Conservation (phyloP, 2,113 vertebrate species). For the Crotalus horridus region DNA sequence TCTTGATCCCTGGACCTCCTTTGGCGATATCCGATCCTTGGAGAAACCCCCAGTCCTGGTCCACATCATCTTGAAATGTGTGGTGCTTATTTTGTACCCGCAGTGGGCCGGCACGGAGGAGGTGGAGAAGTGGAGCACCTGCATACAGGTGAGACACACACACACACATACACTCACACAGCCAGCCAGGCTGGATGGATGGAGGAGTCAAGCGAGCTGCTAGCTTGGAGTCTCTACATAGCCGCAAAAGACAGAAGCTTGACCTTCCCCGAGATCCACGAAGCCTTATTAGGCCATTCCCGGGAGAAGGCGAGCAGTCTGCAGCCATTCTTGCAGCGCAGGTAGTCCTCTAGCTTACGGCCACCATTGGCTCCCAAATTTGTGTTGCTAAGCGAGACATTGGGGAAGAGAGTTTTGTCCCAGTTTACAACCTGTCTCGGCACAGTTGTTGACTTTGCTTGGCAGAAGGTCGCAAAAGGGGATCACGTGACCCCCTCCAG, state of each 20-base stretch:
- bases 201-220: background rate
- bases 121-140: conserved; percentile 62
- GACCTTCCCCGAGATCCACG: background rate
- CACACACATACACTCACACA: no score
- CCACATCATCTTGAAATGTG: conserved; percentile 53
- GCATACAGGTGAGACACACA: conserved; percentile 63
- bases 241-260: background rate
- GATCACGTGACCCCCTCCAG: no score
- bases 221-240: background rate
- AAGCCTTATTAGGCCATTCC: no score
- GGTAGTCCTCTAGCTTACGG: no score
- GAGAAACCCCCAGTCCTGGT: conserved; percentile 43
- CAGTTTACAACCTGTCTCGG: no score
- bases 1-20: conserved; percentile 42
- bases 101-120: conserved; percentile 53
- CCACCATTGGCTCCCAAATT: no score
- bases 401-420: no score
- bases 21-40: conserved; percentile 39
- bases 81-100: conserved; percentile 67
- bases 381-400: no score
- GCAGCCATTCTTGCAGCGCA: background rate
- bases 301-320: no score
- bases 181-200: background rate
- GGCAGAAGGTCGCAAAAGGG: no score
- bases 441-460: no score